Percentiles rank a stretch among this genome's conserved stretches.
These are phyloP conservation scores for Pinctada fucata DNA, from an alignment of 2,888 invertebrate species.

Conservation along the genomic window DNA sequence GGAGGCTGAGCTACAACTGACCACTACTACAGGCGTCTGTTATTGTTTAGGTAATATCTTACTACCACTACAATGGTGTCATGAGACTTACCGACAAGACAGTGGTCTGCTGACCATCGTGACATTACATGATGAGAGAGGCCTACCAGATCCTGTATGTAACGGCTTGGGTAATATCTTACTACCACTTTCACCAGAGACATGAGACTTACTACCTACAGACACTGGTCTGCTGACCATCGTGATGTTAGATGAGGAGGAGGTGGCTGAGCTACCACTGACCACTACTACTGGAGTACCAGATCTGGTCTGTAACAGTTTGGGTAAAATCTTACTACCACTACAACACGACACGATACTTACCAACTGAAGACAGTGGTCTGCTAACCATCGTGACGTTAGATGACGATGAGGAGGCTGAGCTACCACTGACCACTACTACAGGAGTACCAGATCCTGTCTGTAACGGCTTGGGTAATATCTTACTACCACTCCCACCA, in stretches of 20 bases:
- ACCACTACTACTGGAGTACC: slow-evolving; percentile 71
- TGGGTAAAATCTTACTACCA: slow-evolving; percentile 72
- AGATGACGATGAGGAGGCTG: slow-evolving; percentile 50
- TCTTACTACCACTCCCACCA: slow-evolving; percentile 65
- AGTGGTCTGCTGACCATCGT: slow-evolving; percentile 65
- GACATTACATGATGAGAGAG: slow-evolving; percentile 62
- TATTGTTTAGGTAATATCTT: slow-evolving; percentile 73
- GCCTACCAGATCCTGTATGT: slow-evolving; percentile 57
- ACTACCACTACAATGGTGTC: slow-evolving; percentile 51
- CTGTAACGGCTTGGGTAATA: slow-evolving; percentile 71
- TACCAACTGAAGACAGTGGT: slow-evolving; percentile 53
- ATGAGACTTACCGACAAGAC: slow-evolving; percentile 24
- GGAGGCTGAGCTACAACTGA: slow-evolving; percentile 56
- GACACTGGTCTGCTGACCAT: too few relatives aligned
- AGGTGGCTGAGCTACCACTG: slow-evolving; percentile 55
- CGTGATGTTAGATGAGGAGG: slow-evolving; percentile 35
- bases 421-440: slow-evolving; percentile 70
- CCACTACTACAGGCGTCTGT: slow-evolving; percentile 69
- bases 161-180: slow-evolving; percentile 73
- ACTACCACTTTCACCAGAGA: slow-evolving; percentile 57
- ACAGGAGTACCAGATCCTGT: slow-evolving; percentile 62
- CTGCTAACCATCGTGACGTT: slow-evolving; percentile 66
- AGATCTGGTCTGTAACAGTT: slow-evolving; percentile 58
- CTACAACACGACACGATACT: slow-evolving; percentile 9
- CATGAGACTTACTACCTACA: too few relatives aligned